Evolutionary conservation across 2,888 invertebrate species (phyloP), one percentile per base, ranked within the genome.

Genomic region (Callimorpha dominula): DNA sequence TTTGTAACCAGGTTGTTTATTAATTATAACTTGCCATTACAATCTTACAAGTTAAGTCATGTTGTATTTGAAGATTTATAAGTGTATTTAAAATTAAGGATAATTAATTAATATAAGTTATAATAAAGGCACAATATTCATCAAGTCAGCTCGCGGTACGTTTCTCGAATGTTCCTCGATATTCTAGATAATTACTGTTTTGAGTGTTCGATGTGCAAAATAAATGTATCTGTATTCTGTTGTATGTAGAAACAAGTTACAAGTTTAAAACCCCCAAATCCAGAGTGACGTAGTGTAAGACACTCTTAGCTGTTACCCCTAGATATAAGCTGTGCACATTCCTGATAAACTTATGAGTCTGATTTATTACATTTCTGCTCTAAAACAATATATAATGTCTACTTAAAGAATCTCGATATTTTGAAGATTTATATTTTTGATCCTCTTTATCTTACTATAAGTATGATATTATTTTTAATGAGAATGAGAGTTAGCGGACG

Each of bases 371-470:
- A 93, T 95, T 93, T 95, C 95, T 92, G 93, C 92, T 92, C 88
- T 91, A 91, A 89, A 92, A 92, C 92, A 91, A 92, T 93, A 90
- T 90, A 84, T 90, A 90, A 89, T 81, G 85, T 86, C 88, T 92
- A 89, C 92, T 92, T 87, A 88, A 92, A 92, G 92, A 93, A 92
- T 93, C 91, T 94, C 92, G 90, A 92, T 92, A 91, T 95, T 95
- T 95, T 92, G 90, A 94, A 93, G 91, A 93, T 86, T 93, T 94
- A 93, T 95, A 95, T 95, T 94, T 95, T 95, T 89, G 92, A 93
- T 90, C 94, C 94, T 94, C 74, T 94, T 90, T 94, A 92, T 91
- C 91, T 90, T 94, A 92, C 89, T 91, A 87, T 93, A 93, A 91
- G 92, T 93, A 93, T 89, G 90, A 90, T 89, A 91, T 90, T 92